Percentiles rank a stretch among this genome's conserved stretches.
phyloP scores from a whole-genome alignment of 2,888 invertebrate species.

The Marronus borbonicus region DNA sequence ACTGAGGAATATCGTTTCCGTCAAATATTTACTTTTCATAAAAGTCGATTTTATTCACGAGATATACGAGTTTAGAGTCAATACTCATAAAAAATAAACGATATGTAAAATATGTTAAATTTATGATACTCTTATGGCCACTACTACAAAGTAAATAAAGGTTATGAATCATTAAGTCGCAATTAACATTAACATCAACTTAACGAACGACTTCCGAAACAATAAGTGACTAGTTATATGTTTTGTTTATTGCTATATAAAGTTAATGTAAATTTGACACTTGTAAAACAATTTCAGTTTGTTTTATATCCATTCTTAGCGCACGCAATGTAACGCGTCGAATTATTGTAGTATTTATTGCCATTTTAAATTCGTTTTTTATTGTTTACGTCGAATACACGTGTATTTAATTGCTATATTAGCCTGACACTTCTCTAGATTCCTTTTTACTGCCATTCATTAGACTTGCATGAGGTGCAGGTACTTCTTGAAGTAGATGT shows the following conservation, averaged over 20 bases:
- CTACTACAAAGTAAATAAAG: slow-evolving; percentile 59
- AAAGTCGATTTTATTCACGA: slow-evolving; percentile 47
- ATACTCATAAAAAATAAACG: slow-evolving; percentile 53
- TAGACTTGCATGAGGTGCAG: background rate
- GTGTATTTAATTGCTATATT: background rate
- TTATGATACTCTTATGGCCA: slow-evolving; percentile 56
- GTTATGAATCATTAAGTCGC: slow-evolving; percentile 61
- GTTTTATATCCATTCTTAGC: slow-evolving; percentile 41
- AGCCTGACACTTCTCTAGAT: background rate
- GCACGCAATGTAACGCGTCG: slow-evolving; percentile 22
- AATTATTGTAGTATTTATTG: slow-evolving; percentile 33
- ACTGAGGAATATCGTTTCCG: slow-evolving; percentile 28
- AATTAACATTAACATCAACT: slow-evolving; percentile 59
- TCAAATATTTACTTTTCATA: slow-evolving; percentile 51
- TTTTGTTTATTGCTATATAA: slow-evolving; percentile 56
- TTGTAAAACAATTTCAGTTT: slow-evolving; percentile 51
- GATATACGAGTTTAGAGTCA: slow-evolving; percentile 50
- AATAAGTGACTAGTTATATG: slow-evolving; percentile 57
- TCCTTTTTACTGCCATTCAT: background rate
- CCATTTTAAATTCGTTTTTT: slow-evolving; percentile 21
- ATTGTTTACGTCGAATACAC: background rate
- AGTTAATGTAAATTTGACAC: slow-evolving; percentile 57
- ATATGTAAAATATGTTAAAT: slow-evolving; percentile 57
- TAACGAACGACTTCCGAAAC: slow-evolving; percentile 61
- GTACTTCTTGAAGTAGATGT: too few species aligned